phyloP scores from a whole-genome alignment of 2,888 invertebrate species.

The Caenorhabditis sp. region DNA sequence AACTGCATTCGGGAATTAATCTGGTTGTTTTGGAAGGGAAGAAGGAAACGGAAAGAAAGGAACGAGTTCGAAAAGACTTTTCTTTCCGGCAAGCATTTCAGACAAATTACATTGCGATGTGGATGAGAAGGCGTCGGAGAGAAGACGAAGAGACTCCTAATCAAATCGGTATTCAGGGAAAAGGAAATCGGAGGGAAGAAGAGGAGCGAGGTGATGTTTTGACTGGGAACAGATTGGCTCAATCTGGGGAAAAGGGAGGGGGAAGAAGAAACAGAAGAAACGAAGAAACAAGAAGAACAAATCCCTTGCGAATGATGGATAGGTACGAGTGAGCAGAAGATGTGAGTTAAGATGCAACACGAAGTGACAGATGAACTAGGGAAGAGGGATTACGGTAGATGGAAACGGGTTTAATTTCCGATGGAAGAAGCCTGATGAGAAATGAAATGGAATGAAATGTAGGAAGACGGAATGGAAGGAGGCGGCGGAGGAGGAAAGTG shows the following conservation, averaged over 20 bases:
- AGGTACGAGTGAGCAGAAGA: constrained; percentile 30
- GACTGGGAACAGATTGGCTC: constrained; percentile 5
- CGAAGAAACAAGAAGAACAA: constrained; percentile 42
- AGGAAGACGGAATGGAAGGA: constrained; percentile 23
- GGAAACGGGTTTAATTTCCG: constrained; percentile 51
- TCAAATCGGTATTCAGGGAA: constrained; percentile 46
- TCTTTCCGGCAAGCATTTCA: constrained; percentile 40
- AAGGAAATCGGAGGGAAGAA: constrained; percentile 5
- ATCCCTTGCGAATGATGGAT: constrained; percentile 49
- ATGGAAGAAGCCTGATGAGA: constrained; percentile 28
- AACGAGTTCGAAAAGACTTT: constrained; percentile 36
- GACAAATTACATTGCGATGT: constrained; percentile 41
- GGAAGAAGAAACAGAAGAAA: neutral
- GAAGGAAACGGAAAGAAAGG: constrained; percentile 10
- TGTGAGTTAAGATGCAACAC: constrained; percentile 11
- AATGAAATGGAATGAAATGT: constrained; percentile 24
- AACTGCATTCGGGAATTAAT: constrained; percentile 46
- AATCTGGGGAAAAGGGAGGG: constrained; percentile 1
- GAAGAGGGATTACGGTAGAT: constrained; percentile 32
- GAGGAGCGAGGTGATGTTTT: constrained; percentile 27
- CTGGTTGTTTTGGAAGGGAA: constrained; percentile 31
- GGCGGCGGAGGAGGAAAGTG: neutral
- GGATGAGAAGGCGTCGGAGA: constrained; percentile 14
- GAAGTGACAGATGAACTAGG: constrained; percentile 1
- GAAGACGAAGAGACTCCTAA: constrained; percentile 25